These are phyloP conservation scores for Hirtodrosophila histrioides DNA, from an alignment of 2,888 invertebrate genomes.

Conservation along the genomic window DNA sequence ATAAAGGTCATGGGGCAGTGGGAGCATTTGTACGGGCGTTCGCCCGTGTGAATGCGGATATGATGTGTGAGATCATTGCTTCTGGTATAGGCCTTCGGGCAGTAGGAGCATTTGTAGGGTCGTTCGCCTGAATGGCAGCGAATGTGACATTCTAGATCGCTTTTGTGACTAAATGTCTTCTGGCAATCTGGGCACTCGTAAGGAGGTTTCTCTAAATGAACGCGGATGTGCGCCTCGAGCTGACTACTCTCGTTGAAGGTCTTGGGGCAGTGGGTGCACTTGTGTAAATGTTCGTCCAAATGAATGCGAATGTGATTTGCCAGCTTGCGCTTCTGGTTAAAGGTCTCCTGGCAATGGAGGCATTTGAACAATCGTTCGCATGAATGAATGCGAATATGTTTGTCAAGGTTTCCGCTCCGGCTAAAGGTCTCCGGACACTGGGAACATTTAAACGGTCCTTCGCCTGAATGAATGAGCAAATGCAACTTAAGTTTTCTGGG, in stretches of 20 bases:
- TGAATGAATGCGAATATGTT: neutral
- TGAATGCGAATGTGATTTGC: conserved; percentile 15
- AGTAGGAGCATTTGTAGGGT: no score
- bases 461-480: no score
- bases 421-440: no score
- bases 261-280: conserved; percentile 15
- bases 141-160: conserved; percentile 82
- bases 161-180: conserved; percentile 86
- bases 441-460: no score
- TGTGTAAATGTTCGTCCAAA: conserved; percentile 21
- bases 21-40: conserved; percentile 3
- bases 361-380: neutral
- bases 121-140: conserved; percentile 1
- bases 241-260: conserved; percentile 69
- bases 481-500: no score
- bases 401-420: no score
- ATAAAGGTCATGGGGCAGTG: conserved; percentile 14
- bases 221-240: conserved; percentile 85
- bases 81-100: neutral
- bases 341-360: neutral
- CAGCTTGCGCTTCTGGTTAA: neutral
- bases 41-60: neutral
- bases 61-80: neutral
- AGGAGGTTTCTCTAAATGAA: conserved; percentile 85
- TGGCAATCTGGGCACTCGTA: conserved; percentile 86